Evolutionary conservation across 2,888 invertebrate species (phyloP).

Genomic region (Allophyes oxyacanthae): DNA sequence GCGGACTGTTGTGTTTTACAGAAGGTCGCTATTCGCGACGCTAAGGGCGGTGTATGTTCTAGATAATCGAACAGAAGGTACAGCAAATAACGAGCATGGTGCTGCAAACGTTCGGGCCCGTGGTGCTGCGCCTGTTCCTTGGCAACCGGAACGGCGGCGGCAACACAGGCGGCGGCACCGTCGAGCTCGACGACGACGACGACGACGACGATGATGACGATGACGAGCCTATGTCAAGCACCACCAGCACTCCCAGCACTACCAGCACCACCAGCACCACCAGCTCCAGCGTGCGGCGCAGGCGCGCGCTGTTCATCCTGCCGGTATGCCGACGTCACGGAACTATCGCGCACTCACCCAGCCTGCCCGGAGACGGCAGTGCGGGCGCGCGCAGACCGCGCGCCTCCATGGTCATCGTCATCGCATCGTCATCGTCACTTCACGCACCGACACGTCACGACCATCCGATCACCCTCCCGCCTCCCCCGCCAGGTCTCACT

Average conservation of each 20-base stretch:
- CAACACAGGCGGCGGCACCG: slow-evolving; percentile 80
- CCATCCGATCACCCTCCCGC: slow-evolving; percentile 46
- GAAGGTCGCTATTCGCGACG: slow-evolving; percentile 51
- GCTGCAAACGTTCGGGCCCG: slow-evolving; percentile 93
- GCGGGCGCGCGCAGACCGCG: slow-evolving; percentile 70
- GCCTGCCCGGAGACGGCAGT: slow-evolving; percentile 86
- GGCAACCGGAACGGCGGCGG: slow-evolving; percentile 81
- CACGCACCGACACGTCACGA: slow-evolving; percentile 54
- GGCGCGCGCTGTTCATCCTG: slow-evolving; percentile 76
- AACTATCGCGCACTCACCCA: slow-evolving; percentile 75
- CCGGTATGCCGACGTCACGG: slow-evolving; percentile 80
- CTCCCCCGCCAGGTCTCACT: slow-evolving; percentile 17
- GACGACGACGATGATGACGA: slow-evolving; percentile 90
- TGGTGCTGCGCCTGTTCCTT: slow-evolving; percentile 91
- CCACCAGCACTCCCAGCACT: slow-evolving; percentile 51
- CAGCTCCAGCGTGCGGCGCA: slow-evolving; percentile 67
- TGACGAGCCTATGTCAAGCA: slow-evolving; percentile 72
- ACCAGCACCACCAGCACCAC: slow-evolving; percentile 44
- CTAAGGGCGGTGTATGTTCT: slow-evolving; percentile 83
- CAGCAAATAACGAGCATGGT: slow-evolving; percentile 92
- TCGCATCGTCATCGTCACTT: slow-evolving; percentile 61
- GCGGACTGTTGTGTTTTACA: slow-evolving; percentile 21
- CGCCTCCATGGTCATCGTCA: slow-evolving; percentile 73
- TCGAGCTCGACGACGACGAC: slow-evolving; percentile 87
- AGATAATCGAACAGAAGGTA: slow-evolving; percentile 94